A percentile compares a stretch with the other conserved stretches of the same genome.
Evolutionary conservation across 2,888 invertebrate genomes (phyloP).

Genomic region (Cantharis flavilabris): DNA sequence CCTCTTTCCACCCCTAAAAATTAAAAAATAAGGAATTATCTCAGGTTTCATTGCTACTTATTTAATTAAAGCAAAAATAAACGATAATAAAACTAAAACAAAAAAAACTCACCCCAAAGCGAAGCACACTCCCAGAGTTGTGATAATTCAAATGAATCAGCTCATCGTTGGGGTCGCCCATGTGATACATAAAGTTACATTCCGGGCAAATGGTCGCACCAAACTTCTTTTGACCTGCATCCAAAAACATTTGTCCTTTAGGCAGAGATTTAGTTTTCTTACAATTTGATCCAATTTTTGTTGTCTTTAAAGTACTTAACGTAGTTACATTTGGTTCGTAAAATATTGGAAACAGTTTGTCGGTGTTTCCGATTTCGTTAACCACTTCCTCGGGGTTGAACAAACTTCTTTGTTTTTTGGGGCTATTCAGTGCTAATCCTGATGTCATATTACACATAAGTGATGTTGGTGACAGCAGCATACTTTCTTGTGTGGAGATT

Average conservation of each 20-base stretch:
- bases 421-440: slow-evolving; percentile 56
- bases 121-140: slow-evolving; percentile 66
- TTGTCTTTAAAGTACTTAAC: slow-evolving; percentile 27
- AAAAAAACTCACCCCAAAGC: slow-evolving; percentile 63
- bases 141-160: slow-evolving; percentile 75
- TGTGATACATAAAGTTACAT: slow-evolving; percentile 74
- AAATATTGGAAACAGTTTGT: slow-evolving; percentile 58
- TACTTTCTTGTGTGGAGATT: slow-evolving; percentile 17
- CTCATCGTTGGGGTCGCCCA: slow-evolving; percentile 81
- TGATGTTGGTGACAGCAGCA: slow-evolving; percentile 56
- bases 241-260: slow-evolving; percentile 74
- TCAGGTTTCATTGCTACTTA: no score
- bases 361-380: slow-evolving; percentile 32
- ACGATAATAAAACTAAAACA: no score
- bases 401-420: slow-evolving; percentile 46
- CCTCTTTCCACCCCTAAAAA: slow-evolving; percentile 75
- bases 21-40: neutral
- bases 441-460: slow-evolving; percentile 60
- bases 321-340: slow-evolving; percentile 36
- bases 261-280: slow-evolving; percentile 56
- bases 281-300: slow-evolving; percentile 3
- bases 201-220: slow-evolving; percentile 75
- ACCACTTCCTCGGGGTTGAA: slow-evolving; percentile 16
- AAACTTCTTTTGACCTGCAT: slow-evolving; percentile 82
- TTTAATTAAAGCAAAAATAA: no score